Base-by-base conservation (phyloP, 2,888 invertebrate species). In the Conistra vaccinii region DNA sequence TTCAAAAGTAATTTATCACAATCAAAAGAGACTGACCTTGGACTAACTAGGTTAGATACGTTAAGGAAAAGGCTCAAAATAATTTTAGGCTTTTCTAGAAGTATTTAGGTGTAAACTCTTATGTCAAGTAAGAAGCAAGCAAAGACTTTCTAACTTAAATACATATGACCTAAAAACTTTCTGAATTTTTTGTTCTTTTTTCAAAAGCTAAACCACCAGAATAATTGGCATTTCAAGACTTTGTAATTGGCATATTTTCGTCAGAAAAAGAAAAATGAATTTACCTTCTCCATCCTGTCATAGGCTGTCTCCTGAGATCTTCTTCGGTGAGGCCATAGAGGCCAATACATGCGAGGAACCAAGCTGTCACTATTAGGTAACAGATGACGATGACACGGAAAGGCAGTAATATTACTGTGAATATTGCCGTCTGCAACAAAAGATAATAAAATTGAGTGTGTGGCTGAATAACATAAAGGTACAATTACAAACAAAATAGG, bases 231-330 rank as follows among this genome's bases (percentile, higher is more conserved):
- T 73, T 73, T 82, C 82, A 82, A 82, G 80, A 82, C 83, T 82
- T 80, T 42, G 51, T 69, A 66, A 76, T 51, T 55, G 42, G 32
- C 3, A 42, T 80, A 26, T 35, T 32, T 26, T 26, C 0, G 7
- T 39, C 12, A 55, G 0, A 45, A 63, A 61, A 29, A 35, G 0
- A 57, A 1, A 53, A 71, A 62, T 17, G 0, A n/a, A n/a, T 67
- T 63, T 97, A 99, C 99, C 98, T 98, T 95, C 99, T 97, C 99
- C 99, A 99, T 89, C 99, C 99, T 20, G 97, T 97, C 89, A 99
- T 96, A 5, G 99, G 99, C 90, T 97, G 97, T 83, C 97, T 95
- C 85, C 98, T 97, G 26, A 98, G 95, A 86, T 99, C 98, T 70
- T 98, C 98, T 91, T 98, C 97, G 29, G 98, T 97, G 55, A 99